These are phyloP conservation scores for Drosophila trapezifrons DNA, from an alignment of 1,140 invertebrate species.

Conservation along the genomic window DNA sequence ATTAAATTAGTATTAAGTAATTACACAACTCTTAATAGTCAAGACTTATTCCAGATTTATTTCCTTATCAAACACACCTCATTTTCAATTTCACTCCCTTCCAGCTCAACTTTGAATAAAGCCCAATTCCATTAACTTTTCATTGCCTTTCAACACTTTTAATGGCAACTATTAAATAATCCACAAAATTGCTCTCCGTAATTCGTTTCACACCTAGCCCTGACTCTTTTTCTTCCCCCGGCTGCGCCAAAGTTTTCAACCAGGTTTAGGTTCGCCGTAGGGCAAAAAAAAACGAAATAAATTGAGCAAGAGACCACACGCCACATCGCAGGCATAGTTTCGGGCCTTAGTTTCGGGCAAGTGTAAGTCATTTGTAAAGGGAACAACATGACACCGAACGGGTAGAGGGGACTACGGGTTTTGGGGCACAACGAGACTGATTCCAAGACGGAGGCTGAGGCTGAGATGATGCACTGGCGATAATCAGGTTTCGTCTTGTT, in stretches of 20 bases:
- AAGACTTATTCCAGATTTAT: background rate
- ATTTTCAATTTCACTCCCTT: background rate
- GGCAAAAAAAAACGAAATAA: slow-evolving; percentile 37
- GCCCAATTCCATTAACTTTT: slow-evolving; percentile 21
- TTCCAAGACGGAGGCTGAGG: slow-evolving; percentile 56
- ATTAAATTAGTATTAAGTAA: background rate
- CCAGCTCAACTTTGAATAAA: background rate
- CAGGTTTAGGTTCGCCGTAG: slow-evolving; percentile 41
- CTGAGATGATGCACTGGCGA: slow-evolving; percentile 77
- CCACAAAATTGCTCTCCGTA: slow-evolving; percentile 38
- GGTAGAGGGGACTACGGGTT: slow-evolving; percentile 20
- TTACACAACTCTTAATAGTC: background rate
- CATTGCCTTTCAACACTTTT: slow-evolving; percentile 40
- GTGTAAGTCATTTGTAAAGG: slow-evolving; percentile 79
- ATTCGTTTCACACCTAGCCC: slow-evolving; percentile 38
- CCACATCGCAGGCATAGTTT: slow-evolving; percentile 48
- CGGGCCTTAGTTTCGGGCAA: slow-evolving; percentile 44
- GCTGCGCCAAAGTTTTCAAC: slow-evolving; percentile 33
- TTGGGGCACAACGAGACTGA: slow-evolving; percentile 52
- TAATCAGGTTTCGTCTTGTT: slow-evolving; percentile 83
- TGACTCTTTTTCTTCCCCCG: background rate
- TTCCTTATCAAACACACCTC: slow-evolving; percentile 1
- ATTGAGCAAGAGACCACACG: slow-evolving; percentile 61
- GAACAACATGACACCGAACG: slow-evolving; percentile 51
- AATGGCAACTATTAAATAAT: slow-evolving; percentile 50